Evolutionary conservation across 2,797 vertebrate genomes (phyloP).

Genomic region (Tinamus major): DNA sequence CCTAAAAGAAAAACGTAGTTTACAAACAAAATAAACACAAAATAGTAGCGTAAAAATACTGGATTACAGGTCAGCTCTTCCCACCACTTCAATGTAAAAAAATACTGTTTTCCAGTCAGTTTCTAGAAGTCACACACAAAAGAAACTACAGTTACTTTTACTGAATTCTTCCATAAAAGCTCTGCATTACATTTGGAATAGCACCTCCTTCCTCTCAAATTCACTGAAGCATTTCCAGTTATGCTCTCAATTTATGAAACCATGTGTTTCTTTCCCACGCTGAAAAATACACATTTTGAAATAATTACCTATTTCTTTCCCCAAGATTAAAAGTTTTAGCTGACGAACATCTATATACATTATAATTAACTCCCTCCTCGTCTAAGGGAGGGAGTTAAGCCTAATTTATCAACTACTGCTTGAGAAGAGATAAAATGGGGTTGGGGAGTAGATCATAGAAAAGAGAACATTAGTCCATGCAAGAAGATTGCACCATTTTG

Average conservation of each 20-base stretch:
- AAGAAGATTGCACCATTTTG: background rate
- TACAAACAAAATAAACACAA: conserved; percentile 70
- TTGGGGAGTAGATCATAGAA: background rate
- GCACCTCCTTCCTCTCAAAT: background rate
- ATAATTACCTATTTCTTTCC: background rate
- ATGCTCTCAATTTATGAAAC: background rate
- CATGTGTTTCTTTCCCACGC: background rate
- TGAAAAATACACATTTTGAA: background rate
- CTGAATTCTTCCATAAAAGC: background rate
- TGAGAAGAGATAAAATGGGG: background rate
- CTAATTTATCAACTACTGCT: background rate
- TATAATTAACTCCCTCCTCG: background rate
- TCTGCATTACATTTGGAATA: background rate
- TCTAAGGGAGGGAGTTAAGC: too few species aligned
- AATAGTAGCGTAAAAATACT: background rate
- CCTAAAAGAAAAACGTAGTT: conserved; percentile 83
- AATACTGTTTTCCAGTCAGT: background rate
- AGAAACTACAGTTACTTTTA: background rate
- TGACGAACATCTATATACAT: background rate
- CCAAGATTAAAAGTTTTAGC: background rate
- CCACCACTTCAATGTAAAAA: background rate
- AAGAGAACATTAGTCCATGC: background rate
- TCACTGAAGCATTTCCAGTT: background rate
- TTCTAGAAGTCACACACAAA: background rate
- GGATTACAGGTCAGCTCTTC: conserved; percentile 8